Conservation (phyloP, 2,113 vertebrate species). For the Kobus ellipsiprymnus region DNA sequence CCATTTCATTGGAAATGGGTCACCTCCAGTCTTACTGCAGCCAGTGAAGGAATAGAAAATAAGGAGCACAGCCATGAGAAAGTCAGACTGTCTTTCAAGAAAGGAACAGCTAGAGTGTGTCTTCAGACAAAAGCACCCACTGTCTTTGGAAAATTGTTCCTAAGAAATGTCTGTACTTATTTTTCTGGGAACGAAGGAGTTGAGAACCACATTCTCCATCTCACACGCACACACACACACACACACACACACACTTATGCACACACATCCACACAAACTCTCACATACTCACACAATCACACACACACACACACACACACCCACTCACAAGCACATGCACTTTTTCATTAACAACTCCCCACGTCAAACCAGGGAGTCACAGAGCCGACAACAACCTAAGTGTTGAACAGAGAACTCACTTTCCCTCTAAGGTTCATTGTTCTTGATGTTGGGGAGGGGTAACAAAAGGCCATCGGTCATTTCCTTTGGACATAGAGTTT, state of each 20-base stretch:
- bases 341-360: not conserved
- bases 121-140: not conserved
- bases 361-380: not conserved
- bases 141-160: not conserved
- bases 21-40: not conserved
- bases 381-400: not conserved
- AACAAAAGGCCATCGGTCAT: not conserved
- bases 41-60: not conserved
- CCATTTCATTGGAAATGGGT: not conserved
- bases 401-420: not conserved
- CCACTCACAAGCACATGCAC: no score
- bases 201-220: not conserved
- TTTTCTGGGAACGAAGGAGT: not conserved
- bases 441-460: not conserved
- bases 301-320: not conserved
- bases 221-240: not conserved
- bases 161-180: not conserved
- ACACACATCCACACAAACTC: not conserved
- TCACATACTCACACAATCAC: not conserved
- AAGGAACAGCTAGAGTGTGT: not conserved
- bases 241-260: not conserved
- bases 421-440: not conserved
- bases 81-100: not conserved
- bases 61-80: not conserved
- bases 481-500: not conserved